Conservation (phyloP, 2,888 invertebrate species). For the Temnothorax ravouxi region DNA sequence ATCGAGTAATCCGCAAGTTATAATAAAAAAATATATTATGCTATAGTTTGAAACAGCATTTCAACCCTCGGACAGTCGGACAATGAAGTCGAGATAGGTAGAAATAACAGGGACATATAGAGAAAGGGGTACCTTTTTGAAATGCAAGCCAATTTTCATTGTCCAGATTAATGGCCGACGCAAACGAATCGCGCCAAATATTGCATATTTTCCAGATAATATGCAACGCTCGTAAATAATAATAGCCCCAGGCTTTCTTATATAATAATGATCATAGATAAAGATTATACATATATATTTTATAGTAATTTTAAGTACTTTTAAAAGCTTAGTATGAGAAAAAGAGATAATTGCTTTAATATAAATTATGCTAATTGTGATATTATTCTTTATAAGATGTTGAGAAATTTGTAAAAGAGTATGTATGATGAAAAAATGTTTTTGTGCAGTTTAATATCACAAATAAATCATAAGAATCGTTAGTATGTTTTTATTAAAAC, state of each 20-base stretch:
- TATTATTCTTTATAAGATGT: background rate
- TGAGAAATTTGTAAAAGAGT: background rate
- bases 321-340: slow-evolving; percentile 68
- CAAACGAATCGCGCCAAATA: slow-evolving; percentile 78
- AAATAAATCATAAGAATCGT: background rate
- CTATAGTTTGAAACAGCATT: slow-evolving; percentile 65
- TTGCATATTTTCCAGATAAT: slow-evolving; percentile 82
- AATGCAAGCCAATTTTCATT: slow-evolving; percentile 82
- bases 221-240: slow-evolving; percentile 82
- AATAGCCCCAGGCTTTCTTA: slow-evolving; percentile 69
- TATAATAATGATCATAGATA: slow-evolving; percentile 70
- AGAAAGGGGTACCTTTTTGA: slow-evolving; percentile 74
- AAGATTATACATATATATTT: slow-evolving; percentile 73
- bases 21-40: slow-evolving; percentile 49
- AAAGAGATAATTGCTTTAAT: background rate
- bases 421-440: background rate
- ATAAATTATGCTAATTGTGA: background rate
- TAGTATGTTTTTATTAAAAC: background rate
- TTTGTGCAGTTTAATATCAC: background rate
- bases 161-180: slow-evolving; percentile 80
- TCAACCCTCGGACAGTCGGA: slow-evolving; percentile 53
- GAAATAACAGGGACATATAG: slow-evolving; percentile 32
- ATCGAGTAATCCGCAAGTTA: slow-evolving; percentile 41
- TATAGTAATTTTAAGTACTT: slow-evolving; percentile 78
- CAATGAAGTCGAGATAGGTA: slow-evolving; percentile 53